phyloP scores from a whole-genome alignment of 2,113 vertebrate species.

The Antennarius striatus region DNA sequence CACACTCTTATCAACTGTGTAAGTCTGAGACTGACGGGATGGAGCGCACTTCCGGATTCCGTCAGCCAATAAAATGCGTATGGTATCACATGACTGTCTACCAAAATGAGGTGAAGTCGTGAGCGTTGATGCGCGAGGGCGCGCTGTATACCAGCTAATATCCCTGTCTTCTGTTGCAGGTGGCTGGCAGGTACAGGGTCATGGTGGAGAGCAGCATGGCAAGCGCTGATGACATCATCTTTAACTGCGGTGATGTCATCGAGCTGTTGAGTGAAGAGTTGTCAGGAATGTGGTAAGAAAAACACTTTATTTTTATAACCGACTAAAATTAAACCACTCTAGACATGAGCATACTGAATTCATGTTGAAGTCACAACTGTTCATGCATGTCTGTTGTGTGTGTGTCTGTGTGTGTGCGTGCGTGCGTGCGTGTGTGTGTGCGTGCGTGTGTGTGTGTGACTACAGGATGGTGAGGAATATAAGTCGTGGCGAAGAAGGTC shows the following conservation, averaged over 20 bases:
- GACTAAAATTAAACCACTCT: background rate
- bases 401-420: background rate
- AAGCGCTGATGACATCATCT: slow-evolving; percentile 85
- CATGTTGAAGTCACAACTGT: background rate
- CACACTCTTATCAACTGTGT: too few relatives aligned
- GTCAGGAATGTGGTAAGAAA: slow-evolving; percentile 84
- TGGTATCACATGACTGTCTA: too few relatives aligned
- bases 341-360: background rate
- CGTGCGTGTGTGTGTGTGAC: slow-evolving; percentile 11
- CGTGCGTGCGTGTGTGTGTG: slow-evolving; percentile 8
- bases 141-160: background rate
- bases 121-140: too few relatives aligned
- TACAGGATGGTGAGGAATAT: slow-evolving; percentile 88
- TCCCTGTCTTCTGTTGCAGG: slow-evolving; percentile 65
- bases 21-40: too few relatives aligned
- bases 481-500: slow-evolving; percentile 87
- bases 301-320: background rate
- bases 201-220: slow-evolving; percentile 84
- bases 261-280: slow-evolving; percentile 83
- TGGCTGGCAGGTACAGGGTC: slow-evolving; percentile 87
- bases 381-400: too few relatives aligned
- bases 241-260: slow-evolving; percentile 88
- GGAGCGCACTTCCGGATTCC: too few relatives aligned
- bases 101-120: too few relatives aligned
- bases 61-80: too few relatives aligned